Conservation (phyloP, 2,113 vertebrate species). For the Prochilodus magdalenae region DNA sequence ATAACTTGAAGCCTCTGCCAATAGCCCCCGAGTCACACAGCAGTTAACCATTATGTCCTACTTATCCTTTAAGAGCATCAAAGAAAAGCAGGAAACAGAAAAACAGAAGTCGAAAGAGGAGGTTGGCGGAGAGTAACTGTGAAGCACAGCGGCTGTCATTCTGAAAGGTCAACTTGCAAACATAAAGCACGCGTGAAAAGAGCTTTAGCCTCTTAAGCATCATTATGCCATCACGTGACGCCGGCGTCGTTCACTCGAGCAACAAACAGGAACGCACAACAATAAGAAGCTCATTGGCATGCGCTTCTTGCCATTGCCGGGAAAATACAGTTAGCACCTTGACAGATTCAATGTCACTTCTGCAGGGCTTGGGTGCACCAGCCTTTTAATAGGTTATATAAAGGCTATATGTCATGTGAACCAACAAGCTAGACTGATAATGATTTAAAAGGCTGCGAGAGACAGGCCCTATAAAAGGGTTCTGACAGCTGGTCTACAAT, state of each 20-base stretch:
- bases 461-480: conserved; percentile 72
- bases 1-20: neutral
- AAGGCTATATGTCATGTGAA: conserved; percentile 69
- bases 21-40: conserved; percentile 6
- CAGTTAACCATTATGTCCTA: conserved; percentile 14
- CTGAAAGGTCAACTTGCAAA: conserved; percentile 40
- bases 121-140: neutral
- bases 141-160: neutral
- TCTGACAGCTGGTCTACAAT: conserved; percentile 66
- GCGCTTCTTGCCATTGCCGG: neutral
- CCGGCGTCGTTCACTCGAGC: conserved; percentile 9
- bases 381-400: conserved; percentile 56
- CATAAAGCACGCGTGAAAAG: conserved; percentile 40
- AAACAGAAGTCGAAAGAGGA: conserved; percentile 3
- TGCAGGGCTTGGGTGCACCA: conserved; percentile 41
- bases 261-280: conserved; percentile 17
- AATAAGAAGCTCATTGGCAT: neutral
- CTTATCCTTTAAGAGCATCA: conserved; percentile 14
- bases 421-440: conserved; percentile 70
- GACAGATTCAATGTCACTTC: conserved; percentile 64
- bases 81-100: neutral
- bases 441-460: conserved; percentile 75
- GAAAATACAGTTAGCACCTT: conserved; percentile 36
- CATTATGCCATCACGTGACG: neutral
- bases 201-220: conserved; percentile 22